Conservation (phyloP, 53 echinoderm and acorn worm species). For the Echinarachnius parma region DNA sequence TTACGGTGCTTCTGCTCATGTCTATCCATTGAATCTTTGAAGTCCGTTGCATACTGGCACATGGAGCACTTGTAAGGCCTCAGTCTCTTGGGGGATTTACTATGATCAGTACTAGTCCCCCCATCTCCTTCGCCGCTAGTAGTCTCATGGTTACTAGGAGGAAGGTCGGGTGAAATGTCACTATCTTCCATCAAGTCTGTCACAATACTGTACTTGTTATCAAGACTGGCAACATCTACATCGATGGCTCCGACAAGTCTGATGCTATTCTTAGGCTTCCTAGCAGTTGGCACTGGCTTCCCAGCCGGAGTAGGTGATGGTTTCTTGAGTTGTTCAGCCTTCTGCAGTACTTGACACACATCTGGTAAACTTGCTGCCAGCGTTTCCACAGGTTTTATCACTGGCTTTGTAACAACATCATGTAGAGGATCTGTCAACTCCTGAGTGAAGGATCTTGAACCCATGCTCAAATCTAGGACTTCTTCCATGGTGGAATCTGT, state of each 20-base stretch:
- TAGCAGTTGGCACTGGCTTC: neutral
- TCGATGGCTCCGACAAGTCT: slow-evolving; percentile 40
- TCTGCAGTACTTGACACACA: slow-evolving; percentile 25
- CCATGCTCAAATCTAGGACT: slow-evolving; percentile 35
- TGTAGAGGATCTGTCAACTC: too few species aligned
- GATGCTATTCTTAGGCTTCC: slow-evolving; percentile 40
- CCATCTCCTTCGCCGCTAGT: slow-evolving; percentile 21
- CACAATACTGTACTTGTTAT: slow-evolving; percentile 40
- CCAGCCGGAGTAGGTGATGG: neutral
- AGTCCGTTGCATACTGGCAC: slow-evolving; percentile 64
- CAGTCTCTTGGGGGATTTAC: slow-evolving; percentile 32
- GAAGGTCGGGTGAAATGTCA: slow-evolving; percentile 38
- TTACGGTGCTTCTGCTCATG: slow-evolving; percentile 68
- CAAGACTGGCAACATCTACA: slow-evolving; percentile 40
- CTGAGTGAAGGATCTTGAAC: slow-evolving; percentile 11
- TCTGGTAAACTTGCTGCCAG: slow-evolving; percentile 6
- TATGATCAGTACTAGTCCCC: neutral
- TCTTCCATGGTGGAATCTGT: slow-evolving; percentile 13
- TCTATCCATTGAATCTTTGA: slow-evolving; percentile 54
- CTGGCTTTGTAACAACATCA: slow-evolving; percentile 1
- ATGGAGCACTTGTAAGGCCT: slow-evolving; percentile 39
- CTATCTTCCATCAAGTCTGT: slow-evolving; percentile 38
- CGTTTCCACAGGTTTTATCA: neutral
- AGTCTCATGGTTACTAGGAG: neutral
- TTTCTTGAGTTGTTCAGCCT: slow-evolving; percentile 1